A percentile compares a stretch with the other conserved stretches of the same genome.
These are phyloP conservation scores for Pseudorectes ferrugineus DNA, from an alignment of 2,113 vertebrate species.

Conservation along the genomic window DNA sequence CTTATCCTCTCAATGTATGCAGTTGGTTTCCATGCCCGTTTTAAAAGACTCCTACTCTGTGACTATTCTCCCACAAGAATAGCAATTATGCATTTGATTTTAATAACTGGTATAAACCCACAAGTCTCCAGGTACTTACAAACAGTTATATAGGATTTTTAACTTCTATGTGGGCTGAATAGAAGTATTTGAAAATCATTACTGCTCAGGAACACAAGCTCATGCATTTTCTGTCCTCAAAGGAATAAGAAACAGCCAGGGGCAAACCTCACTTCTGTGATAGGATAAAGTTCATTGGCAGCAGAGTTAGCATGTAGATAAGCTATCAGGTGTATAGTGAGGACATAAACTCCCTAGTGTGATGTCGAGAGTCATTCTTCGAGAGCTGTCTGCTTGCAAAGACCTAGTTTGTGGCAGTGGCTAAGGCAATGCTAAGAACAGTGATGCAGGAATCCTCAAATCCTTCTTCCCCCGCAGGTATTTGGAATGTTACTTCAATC, in stretches of 20 bases:
- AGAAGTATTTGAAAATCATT: conserved; percentile 14
- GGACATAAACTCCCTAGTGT: background rate
- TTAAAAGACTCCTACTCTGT: conserved; percentile 39
- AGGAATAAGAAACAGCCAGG: background rate
- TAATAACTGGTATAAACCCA: background rate
- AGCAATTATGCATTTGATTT: conserved; percentile 53
- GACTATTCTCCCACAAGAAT: conserved; percentile 15
- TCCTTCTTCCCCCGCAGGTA: background rate
- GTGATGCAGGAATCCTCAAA: background rate
- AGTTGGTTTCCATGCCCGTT: conserved; percentile 46
- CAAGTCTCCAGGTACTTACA: conserved; percentile 34
- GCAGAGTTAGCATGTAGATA: background rate
- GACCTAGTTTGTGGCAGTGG: background rate
- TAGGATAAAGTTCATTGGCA: background rate
- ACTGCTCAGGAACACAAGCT: background rate
- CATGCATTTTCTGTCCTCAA: background rate
- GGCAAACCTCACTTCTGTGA: background rate
- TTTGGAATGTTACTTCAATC: background rate
- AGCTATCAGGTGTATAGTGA: background rate
- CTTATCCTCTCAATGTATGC: conserved; percentile 26
- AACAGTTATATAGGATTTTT: background rate
- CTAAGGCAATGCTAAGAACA: background rate
- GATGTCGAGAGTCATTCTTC: background rate
- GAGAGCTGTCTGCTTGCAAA: background rate
- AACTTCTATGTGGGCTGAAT: background rate